phyloP scores from a whole-genome alignment of 2,113 vertebrate species.

The Phainopepla nitens region DNA sequence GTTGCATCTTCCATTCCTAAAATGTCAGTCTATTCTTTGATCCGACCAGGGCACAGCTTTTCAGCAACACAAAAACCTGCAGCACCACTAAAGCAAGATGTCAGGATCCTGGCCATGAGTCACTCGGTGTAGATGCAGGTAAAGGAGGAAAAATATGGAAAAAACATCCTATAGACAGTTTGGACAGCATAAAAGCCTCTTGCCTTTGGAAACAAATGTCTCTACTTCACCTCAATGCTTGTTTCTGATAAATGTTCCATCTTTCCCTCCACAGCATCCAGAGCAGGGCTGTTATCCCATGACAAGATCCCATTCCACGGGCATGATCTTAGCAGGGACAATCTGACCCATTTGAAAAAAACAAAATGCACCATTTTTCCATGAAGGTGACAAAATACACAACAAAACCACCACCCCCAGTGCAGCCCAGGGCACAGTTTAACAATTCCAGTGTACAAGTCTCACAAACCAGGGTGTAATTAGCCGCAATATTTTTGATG shows the following conservation, averaged over 20 bases:
- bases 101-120: neutral
- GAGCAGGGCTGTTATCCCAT: neutral
- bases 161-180: neutral
- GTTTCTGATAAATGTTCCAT: conserved; percentile 13
- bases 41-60: neutral
- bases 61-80: neutral
- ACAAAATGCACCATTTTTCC: neutral
- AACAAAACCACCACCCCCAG: neutral
- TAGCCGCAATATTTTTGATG: neutral
- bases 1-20: neutral
- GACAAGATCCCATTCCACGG: neutral
- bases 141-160: neutral
- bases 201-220: neutral
- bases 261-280: neutral
- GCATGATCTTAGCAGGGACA: neutral
- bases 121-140: neutral
- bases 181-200: conserved; percentile 8
- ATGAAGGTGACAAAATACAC: fast-evolving
- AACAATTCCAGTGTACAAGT: neutral
- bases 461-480: neutral
- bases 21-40: neutral
- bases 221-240: neutral
- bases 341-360: neutral
- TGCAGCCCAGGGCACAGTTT: neutral
- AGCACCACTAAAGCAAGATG: neutral